phyloP scores from a whole-genome alignment of 2,888 invertebrate genomes.

The Drosophila setosimentum region DNA sequence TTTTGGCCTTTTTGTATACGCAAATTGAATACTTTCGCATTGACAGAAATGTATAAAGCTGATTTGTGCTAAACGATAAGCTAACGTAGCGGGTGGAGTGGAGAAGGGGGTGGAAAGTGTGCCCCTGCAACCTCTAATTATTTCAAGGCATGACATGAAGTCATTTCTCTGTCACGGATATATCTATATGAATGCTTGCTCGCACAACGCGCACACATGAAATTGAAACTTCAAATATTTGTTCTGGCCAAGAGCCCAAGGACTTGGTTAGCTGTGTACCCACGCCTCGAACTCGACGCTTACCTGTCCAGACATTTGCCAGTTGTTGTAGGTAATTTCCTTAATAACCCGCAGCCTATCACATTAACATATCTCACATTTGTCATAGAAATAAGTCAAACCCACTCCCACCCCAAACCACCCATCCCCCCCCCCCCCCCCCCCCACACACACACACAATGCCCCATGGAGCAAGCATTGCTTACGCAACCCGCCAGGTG shows the following conservation, averaged over 20 bases:
- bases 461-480: constrained; percentile 49
- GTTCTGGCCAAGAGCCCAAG: constrained; percentile 60
- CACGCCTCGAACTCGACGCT: neutral
- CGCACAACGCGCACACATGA: constrained; percentile 44
- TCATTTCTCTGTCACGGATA: constrained; percentile 74
- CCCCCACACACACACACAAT: constrained; percentile 37
- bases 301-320: constrained; percentile 32
- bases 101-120: neutral
- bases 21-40: constrained; percentile 45
- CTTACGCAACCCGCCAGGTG: constrained; percentile 62
- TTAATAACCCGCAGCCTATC: constrained; percentile 78
- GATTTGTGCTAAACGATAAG: constrained; percentile 76
- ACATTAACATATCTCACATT: constrained; percentile 79
- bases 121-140: constrained; percentile 78
- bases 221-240: constrained; percentile 81
- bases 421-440: constrained; percentile 32
- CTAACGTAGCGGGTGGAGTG: neutral
- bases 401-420: constrained; percentile 27
- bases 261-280: constrained; percentile 31
- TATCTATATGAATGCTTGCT: constrained; percentile 67
- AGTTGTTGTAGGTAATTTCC: constrained; percentile 69
- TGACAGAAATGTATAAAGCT: constrained; percentile 49
- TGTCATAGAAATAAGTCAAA: constrained; percentile 77
- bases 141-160: constrained; percentile 84
- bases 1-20: constrained; percentile 29